These are phyloP conservation scores for Nixonia krombeini DNA, from an alignment of 1,140 invertebrate genomes.

Conservation along the genomic window DNA sequence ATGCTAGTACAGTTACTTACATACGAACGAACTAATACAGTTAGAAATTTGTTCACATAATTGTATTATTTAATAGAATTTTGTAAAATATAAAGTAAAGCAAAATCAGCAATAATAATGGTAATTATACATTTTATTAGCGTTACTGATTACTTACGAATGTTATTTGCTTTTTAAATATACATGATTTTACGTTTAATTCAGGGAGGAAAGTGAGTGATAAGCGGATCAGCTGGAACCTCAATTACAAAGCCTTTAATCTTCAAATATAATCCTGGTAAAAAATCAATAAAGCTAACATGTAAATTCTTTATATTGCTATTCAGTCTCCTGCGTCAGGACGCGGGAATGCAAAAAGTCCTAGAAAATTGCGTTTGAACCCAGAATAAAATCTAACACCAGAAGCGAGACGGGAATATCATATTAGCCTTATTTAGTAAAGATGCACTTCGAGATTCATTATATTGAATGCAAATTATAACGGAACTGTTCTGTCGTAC, in stretches of 20 bases:
- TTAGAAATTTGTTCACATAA: too few species aligned
- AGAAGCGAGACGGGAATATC: constrained; percentile 41
- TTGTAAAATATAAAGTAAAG: too few species aligned
- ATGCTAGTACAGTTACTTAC: too few species aligned
- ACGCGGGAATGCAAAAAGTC: constrained; percentile 16
- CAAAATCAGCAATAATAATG: too few species aligned
- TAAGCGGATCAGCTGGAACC: constrained; percentile 17
- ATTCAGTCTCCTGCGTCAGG: constrained; percentile 10
- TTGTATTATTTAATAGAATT: too few species aligned
- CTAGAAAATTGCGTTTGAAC: constrained; percentile 27
- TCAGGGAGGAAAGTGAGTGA: too few species aligned
- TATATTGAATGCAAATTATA: constrained; percentile 38
- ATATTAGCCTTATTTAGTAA: constrained; percentile 37
- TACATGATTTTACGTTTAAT: too few species aligned
- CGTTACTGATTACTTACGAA: too few species aligned
- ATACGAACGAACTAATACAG: too few species aligned
- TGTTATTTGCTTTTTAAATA: too few species aligned
- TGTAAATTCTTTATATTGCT: not conserved
- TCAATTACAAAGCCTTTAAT: constrained; percentile 21
- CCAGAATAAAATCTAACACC: constrained; percentile 36
- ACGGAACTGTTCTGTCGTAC: constrained; percentile 38
- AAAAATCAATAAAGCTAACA: constrained; percentile 2
- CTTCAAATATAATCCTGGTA: constrained; percentile 2
- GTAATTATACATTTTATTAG: too few species aligned
- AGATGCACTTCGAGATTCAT: constrained; percentile 35